Percentiles rank a stretch among this genome's conserved stretches.
These are phyloP conservation scores for Polyploca ridens DNA, from an alignment of 2,888 invertebrate genomes.

Conservation along the genomic window DNA sequence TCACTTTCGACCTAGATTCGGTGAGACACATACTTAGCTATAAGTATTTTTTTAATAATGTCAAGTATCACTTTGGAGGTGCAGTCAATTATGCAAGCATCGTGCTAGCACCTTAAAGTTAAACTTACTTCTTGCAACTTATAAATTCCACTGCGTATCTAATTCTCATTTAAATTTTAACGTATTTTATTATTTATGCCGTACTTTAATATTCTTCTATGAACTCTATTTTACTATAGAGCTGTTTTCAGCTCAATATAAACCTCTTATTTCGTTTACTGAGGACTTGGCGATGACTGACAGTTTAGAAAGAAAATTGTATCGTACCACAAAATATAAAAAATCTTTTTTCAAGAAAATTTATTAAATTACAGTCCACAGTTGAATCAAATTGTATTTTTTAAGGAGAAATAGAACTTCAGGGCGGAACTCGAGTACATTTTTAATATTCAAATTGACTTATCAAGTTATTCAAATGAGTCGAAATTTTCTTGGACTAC, in stretches of 20 bases:
- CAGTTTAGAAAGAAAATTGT: neutral
- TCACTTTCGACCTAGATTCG: no score
- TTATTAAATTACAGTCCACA: neutral
- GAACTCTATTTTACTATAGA: no score
- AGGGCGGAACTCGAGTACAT: neutral
- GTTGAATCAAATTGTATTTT: no score
- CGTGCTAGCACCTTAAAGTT: neutral
- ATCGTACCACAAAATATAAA: no score
- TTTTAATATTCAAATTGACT: constrained; percentile 21
- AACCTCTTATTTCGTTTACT: neutral
- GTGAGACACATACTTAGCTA: no score
- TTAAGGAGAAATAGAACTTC: neutral
- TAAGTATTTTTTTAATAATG: neutral
- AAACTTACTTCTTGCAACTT: neutral
- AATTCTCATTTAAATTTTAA: constrained; percentile 22
- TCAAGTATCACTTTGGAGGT: neutral
- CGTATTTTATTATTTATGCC: neutral
- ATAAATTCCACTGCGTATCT: constrained; percentile 18
- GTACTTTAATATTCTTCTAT: no score
- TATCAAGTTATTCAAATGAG: constrained; percentile 22
- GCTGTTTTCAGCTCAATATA: no score
- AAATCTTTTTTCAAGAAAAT: neutral
- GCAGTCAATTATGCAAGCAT: neutral
- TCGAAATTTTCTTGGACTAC: constrained; percentile 15
- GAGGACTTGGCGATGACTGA: no score